Base-by-base conservation (phyloP, 2,797 vertebrate species). In the Chiroxiphia lanceolata region DNA sequence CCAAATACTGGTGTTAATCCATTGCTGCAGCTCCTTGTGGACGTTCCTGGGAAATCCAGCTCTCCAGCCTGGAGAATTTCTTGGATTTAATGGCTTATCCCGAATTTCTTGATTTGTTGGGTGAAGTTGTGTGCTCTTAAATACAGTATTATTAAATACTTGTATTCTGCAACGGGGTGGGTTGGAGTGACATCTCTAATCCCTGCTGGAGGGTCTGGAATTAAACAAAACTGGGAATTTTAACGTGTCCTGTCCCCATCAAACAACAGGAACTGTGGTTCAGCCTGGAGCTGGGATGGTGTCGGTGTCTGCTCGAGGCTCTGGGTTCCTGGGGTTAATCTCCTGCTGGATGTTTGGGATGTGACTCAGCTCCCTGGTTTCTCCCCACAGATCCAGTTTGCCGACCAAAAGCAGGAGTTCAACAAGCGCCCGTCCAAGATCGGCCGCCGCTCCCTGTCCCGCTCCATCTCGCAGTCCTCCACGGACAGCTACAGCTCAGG, bases 401-500 rank as follows among this genome's bases (percentile, higher is more conserved):
- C 99, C 19, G 99, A 99, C 98, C 99, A 99, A 94, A 99, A 99
- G 95, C 99, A 99, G 93, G 99, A 99, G 94, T 99, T 99, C 97
- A 99, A 99, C 98, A 99, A 99, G 97, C 99, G 99, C 45, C 99
- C 99, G 11, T 99, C 98, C 54, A 99, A 99, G 98, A 99, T 99
- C 5, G 98, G 99, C 75, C 99, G 99, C 31, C 99, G 99, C 34
- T 99, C 99, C 5, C 98, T 99, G 75, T 99, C 99, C 26, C 99
- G 99, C 89, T 99, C 99, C 95, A 99, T 99, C 98, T 99, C 99
- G 22, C 99, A 99, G 97, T 99, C 99, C 13, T 99, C 99, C 13
- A 99, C 99, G 76, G 99, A 99, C 97, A 99, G 99, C 97, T 99
- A 99, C 98, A 99, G 99, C 98, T 99, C 99, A 96, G 99, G 99